Conservation (phyloP, 2,797 vertebrate genomes). For the Podarcis lilfordi region DNA sequence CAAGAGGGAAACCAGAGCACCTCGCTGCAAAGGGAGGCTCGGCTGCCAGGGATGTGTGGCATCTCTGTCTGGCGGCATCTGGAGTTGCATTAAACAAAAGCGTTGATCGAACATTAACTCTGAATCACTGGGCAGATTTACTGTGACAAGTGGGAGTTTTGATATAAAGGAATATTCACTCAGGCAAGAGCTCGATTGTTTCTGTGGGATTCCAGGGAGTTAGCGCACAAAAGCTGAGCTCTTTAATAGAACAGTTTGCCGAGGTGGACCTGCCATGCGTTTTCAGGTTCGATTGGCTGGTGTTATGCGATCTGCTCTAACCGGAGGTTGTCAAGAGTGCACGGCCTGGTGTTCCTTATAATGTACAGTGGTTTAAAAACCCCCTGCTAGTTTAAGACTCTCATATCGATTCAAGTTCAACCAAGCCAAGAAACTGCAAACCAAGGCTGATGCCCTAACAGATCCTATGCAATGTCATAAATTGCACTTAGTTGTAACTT, state of each 20-base stretch:
- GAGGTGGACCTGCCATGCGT: background rate
- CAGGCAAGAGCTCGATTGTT: conserved; percentile 29
- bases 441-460: no score
- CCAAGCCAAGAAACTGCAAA: no score
- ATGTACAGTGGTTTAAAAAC: background rate
- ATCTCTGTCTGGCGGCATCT: conserved; percentile 46
- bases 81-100: conserved; percentile 42
- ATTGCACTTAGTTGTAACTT: no score
- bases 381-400: no score
- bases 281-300: conserved; percentile 27
- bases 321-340: conserved; percentile 25
- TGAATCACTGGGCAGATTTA: conserved; percentile 52
- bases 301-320: background rate
- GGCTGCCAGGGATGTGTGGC: conserved; percentile 5
- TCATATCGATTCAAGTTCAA: background rate
- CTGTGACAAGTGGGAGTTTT: conserved; percentile 53
- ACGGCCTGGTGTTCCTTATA: conserved; percentile 6
- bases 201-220: conserved; percentile 32
- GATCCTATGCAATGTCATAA: no score
- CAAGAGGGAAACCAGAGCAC: background rate
- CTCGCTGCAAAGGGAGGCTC: background rate
- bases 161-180: conserved; percentile 45
- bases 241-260: conserved; percentile 22
- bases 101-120: conserved; percentile 39
- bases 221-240: conserved; percentile 19